Evolutionary conservation across 2,888 invertebrate species (phyloP), one percentile per base, ranked within the genome.

Genomic region (Lottia gigantea): DNA sequence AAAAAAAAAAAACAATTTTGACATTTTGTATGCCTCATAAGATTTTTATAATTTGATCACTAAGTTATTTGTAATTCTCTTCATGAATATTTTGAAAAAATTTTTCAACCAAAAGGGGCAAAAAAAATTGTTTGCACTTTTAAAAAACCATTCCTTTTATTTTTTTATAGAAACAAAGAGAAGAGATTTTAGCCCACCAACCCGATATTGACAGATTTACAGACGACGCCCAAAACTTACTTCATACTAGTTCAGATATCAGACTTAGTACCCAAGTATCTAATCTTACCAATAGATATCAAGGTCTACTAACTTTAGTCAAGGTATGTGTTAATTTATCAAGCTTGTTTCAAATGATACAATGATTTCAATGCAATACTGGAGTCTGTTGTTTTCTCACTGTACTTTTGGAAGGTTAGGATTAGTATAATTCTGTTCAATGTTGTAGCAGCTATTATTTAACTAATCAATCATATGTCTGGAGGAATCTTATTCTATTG

Each of bases 231-330:
- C 96, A 97, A 86, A 92, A 92, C 47, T 90, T 98, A 69, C 91
- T 96, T 14, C 95, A 95, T 86, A 91, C 93, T 16, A 95, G 95
- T 85, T 94, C 94, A 0, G 94, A 94, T 68, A 92, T 93, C 4
- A 92, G 96, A 64, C 82, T 89, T 16, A 82, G 82, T 68, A 94
- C 95, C 0, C 94, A 95, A 86, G 93, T 96, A 64, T 94, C 95
- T 0, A 97, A 97, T 88, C 88, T 97, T n/a, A 94, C 95, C 14
- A 92, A 95, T 2, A 95, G 96, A 89, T 97, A 97, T 85, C 96
- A 96, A 87, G 94, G 95, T 81, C 91, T 97, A 49, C 94, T 94
- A 68, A 94, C 94, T 80, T 95, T 95, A 88, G 94, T 96, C 0
- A 97, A 97, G 87, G 90, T 90, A 80, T 66, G n/a, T n/a, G n/a